phyloP scores from a whole-genome alignment of 2,888 invertebrate species.

The Drosophila birchii region DNA sequence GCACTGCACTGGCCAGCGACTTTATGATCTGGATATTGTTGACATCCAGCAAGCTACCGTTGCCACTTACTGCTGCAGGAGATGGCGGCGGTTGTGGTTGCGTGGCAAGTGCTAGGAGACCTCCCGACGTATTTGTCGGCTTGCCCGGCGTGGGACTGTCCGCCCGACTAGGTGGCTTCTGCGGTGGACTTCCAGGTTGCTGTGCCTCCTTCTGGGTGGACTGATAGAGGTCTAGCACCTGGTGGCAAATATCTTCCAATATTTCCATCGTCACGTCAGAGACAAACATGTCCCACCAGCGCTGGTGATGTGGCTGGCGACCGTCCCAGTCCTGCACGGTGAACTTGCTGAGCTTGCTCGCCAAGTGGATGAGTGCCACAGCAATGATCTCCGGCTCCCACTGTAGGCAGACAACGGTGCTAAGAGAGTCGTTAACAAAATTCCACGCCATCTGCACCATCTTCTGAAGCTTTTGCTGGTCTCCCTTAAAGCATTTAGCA shows the following conservation, averaged over 20 bases:
- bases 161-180: constrained; percentile 86
- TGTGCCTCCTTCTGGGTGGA: constrained; percentile 88
- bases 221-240: constrained; percentile 95
- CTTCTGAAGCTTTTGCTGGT: constrained; percentile 96
- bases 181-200: constrained; percentile 86
- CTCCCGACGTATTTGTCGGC: constrained; percentile 14
- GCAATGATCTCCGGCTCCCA: constrained; percentile 99
- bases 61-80: constrained; percentile 45
- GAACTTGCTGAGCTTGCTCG: constrained; percentile 97
- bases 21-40: constrained; percentile 82
- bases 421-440: constrained; percentile 98
- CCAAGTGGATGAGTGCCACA: constrained; percentile 98
- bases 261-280: constrained; percentile 97
- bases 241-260: constrained; percentile 98
- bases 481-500: constrained; percentile 96
- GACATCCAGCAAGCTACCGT: constrained; percentile 59
- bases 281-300: constrained; percentile 99
- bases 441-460: constrained; percentile 99
- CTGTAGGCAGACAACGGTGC: constrained; percentile 97
- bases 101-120: background rate
- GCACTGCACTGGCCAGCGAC: constrained; percentile 74
- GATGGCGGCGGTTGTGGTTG: constrained; percentile 25
- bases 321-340: constrained; percentile 97
- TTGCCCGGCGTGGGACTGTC: constrained; percentile 86
- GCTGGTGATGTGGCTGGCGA: constrained; percentile 89